Evolutionary conservation across 2,888 invertebrate species (phyloP).

Genomic region (Pediacus dermestoides): DNA sequence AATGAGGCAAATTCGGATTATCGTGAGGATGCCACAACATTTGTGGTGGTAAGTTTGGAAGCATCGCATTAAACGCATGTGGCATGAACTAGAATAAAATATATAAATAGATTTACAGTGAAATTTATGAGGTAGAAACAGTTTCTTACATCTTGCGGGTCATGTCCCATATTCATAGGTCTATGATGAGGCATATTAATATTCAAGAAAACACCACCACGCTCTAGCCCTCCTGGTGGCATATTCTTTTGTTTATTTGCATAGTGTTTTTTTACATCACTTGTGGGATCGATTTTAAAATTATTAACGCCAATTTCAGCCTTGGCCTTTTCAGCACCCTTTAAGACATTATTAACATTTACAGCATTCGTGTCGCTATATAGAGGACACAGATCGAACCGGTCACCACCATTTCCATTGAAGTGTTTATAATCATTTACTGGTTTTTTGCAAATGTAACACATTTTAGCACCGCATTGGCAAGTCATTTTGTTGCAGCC

Average conservation of each 20-base stretch:
- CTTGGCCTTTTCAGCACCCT: slow-evolving; percentile 45
- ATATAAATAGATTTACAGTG: no score
- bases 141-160: no score
- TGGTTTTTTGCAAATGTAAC: slow-evolving; percentile 55
- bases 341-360: slow-evolving; percentile 46
- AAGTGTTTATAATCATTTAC: slow-evolving; percentile 57
- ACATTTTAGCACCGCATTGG: slow-evolving; percentile 55
- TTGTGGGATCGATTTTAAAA: slow-evolving; percentile 43
- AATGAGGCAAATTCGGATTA: no score
- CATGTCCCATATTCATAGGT: no score
- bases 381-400: slow-evolving; percentile 47
- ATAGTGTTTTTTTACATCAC: slow-evolving; percentile 25
- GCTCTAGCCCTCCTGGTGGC: no score
- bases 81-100: no score
- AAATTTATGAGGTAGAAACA: no score
- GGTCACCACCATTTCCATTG: slow-evolving; percentile 47
- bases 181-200: no score
- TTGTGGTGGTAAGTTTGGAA: no score
- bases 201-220: no score
- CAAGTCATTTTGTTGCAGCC: slow-evolving; percentile 61
- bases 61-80: no score
- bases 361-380: slow-evolving; percentile 46
- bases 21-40: no score
- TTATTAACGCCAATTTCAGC: slow-evolving; percentile 39
- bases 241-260: slow-evolving; percentile 16